Percentiles rank a stretch among this genome's conserved stretches.
Conservation (phyloP, 2,888 invertebrate species). For the Chalcosyrphus nemorum region DNA sequence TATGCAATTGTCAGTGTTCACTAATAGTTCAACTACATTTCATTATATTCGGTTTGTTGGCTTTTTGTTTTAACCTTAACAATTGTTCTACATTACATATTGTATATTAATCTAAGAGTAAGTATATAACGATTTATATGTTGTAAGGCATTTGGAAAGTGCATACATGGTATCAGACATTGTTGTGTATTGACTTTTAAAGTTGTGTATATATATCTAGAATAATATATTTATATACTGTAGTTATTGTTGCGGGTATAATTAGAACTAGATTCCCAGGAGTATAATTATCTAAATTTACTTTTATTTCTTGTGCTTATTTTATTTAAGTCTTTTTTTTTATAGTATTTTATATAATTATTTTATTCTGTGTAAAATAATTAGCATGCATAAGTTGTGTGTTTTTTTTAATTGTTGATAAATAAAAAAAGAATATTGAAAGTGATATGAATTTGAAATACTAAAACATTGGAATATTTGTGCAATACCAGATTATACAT, state of each 20-base stretch:
- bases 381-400: background rate
- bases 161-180: slow-evolving; percentile 86
- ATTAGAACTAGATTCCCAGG: slow-evolving; percentile 29
- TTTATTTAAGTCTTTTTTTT: slow-evolving; percentile 30
- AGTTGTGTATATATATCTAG: slow-evolving; percentile 46
- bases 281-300: slow-evolving; percentile 14
- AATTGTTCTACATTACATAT: slow-evolving; percentile 25
- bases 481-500: background rate
- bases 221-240: slow-evolving; percentile 18
- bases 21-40: background rate
- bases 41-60: too few relatives aligned
- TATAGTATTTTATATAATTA: background rate
- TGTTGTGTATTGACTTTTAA: slow-evolving; percentile 72
- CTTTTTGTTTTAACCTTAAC: slow-evolving; percentile 9
- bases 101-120: slow-evolving; percentile 39
- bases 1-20: background rate
- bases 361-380: background rate
- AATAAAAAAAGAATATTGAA: background rate
- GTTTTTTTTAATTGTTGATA: background rate
- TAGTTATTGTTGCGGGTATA: slow-evolving; percentile 56
- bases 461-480: background rate
- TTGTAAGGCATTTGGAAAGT: slow-evolving; percentile 80
- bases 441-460: background rate
- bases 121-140: slow-evolving; percentile 43
- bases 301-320: slow-evolving; percentile 14